Evolutionary conservation across 2,888 invertebrate species (phyloP), one percentile per base, ranked within the genome.

Genomic region (Idaea aversata): DNA sequence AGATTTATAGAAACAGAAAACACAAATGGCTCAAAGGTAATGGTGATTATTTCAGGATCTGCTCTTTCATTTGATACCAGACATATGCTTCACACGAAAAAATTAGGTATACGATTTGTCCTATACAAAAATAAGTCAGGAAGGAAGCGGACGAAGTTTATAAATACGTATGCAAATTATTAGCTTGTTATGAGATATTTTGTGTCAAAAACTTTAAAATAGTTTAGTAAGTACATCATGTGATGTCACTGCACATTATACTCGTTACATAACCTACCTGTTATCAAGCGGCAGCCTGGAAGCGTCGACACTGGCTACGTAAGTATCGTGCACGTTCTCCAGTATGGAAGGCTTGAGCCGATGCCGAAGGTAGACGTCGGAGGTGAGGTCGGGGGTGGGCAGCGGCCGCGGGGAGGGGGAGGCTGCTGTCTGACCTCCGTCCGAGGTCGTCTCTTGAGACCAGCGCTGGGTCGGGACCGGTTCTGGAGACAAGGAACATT

Each of bases 361-460:
- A 66, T 93, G 94, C 47, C 92, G 87, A 62, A 94, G 78, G 47
- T 84, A 86, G 13, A 15, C 25, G 78, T 96, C 95, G 0, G 94
- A 93, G 0, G 95, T 96, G 63, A 97, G 94, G 80, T 97, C 97
- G 0, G 97, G 96, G 88, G 95, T 95, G n/a, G 97, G 96, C 76
- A 97, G 95, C 0, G 96, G 96, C 93, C 94, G 82, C 84, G 95
- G 87, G 67, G 94, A 85, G 65, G 88, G 82, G 63, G 93, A 84
- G 73, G 93, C 85, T 65, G 77, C 68, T 0, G 80, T 82, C 3
- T 77, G 70, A 68, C 78, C 75, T 61, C 70, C 96, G 80, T 97
- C 97, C 0, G 97, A 96, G 6, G 95, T 96, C 0, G 96, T 96
- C 72, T 96, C 96, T 66, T 96, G 96, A 0, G 96, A 96, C 97